These are phyloP conservation scores for Magallana angulata DNA, from an alignment of 1,140 invertebrate genomes.

Conservation along the genomic window DNA sequence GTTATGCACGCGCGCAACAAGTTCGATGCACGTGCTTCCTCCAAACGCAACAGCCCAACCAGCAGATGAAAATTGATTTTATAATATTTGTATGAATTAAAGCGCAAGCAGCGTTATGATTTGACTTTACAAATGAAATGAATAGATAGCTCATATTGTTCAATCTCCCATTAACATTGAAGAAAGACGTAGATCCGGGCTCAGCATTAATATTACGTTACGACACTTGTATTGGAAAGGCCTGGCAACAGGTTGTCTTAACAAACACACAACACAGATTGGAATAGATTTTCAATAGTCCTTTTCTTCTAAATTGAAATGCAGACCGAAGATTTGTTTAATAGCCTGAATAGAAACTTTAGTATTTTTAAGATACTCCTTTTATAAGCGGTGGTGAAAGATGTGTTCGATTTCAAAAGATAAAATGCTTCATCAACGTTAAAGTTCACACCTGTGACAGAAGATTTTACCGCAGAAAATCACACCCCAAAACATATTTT, in stretches of 20 bases:
- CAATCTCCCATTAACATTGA: conserved; percentile 15
- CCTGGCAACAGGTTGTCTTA: conserved; percentile 30
- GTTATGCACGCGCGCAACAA: not conserved
- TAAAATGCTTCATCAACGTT: conserved; percentile 16
- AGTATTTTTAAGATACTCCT: conserved; percentile 1
- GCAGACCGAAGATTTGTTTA: not conserved
- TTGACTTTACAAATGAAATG: conserved; percentile 33
- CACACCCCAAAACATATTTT: no score
- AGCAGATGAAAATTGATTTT: conserved; percentile 28
- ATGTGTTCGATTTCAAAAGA: conserved; percentile 26
- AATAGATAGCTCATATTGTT: conserved; percentile 34
- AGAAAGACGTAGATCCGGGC: not conserved
- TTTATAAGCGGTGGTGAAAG: not conserved
- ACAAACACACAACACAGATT: conserved; percentile 33
- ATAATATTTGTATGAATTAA: conserved; percentile 24
- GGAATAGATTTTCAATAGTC: conserved; percentile 23
- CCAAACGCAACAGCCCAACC: not conserved
- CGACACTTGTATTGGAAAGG: not conserved
- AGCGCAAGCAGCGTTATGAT: conserved; percentile 12
- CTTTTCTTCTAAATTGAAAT: conserved; percentile 12
- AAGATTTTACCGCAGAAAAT: not conserved
- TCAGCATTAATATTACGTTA: conserved; percentile 22
- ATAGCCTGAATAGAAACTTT: not conserved
- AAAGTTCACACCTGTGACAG: conserved; percentile 20
- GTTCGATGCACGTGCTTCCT: conserved; percentile 29